Conservation (phyloP, 2,797 vertebrate species). For the Sebastes taczanowskii region DNA sequence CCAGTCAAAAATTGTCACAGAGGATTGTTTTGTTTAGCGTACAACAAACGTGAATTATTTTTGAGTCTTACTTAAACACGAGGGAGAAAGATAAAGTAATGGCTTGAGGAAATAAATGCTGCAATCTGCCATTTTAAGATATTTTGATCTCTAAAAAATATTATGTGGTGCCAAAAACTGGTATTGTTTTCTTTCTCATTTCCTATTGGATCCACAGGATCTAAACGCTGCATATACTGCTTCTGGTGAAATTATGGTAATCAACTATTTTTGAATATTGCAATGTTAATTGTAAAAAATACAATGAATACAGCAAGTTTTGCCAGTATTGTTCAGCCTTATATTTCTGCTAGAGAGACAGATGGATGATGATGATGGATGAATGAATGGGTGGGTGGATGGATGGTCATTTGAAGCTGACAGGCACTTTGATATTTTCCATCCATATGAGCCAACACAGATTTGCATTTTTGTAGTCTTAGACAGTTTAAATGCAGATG, state of each 20-base stretch:
- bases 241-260: neutral
- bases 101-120: neutral
- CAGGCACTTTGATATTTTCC: slow-evolving; percentile 16
- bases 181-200: neutral
- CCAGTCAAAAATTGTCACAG: neutral
- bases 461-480: neutral
- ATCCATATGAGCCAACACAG: neutral
- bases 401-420: slow-evolving; percentile 16
- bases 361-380: slow-evolving; percentile 21
- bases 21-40: neutral
- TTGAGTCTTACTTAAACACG: neutral
- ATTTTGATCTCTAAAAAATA: neutral
- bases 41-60: neutral
- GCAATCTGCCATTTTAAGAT: slow-evolving; percentile 8
- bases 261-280: neutral
- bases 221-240: neutral
- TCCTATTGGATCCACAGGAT: neutral
- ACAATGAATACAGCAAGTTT: neutral
- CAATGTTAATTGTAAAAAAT: neutral
- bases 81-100: neutral
- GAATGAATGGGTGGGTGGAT: neutral
- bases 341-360: neutral
- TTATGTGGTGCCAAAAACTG: neutral
- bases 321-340: neutral
- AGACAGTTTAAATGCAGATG: neutral